Evolutionary conservation across 2,888 invertebrate genomes (phyloP), one percentile per base, ranked within the genome.

Genomic region (Ormyrus thymus): DNA sequence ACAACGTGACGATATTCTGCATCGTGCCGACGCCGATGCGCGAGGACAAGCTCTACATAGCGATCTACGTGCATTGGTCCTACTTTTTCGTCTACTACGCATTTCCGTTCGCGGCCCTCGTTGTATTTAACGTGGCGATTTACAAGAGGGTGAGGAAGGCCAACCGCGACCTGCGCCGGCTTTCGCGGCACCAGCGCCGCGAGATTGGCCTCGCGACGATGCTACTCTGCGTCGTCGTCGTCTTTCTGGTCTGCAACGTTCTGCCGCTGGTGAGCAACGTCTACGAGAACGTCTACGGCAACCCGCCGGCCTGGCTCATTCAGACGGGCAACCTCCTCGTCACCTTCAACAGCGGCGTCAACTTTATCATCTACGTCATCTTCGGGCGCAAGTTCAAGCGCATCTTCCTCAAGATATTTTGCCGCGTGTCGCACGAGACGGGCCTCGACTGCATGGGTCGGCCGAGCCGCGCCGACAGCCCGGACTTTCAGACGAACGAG

Each of bases 351-450:
- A 98, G 98, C 87, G 97, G 98, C 88, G 97, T 98, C 81, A 99
- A 99, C 91, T 98, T 99, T 90, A 94, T 99, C 83, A 97, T 99
- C 85, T 99, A 99, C 91, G 98, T 98, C 83, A 98, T 98, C 83
- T 98, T 98, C 90, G 98, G 98, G 1, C 97, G 98, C 89, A 98
- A 98, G 90, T 98, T 98, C 91, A 96, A 97, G 89, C 92, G 96
- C 81, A 93, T 97, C 83, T 97, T 97, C 90, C 91, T 96, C 83
- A 92, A 94, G 90, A 92, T 95, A 90, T 95, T 95, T 91, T 95
- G 95, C 90, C 94, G 93, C 7, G 68, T 73, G 7, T 72, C 75
- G 46, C 51, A 59, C 1, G 94, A 84, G 0, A 66, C 73, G 46
- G 80, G 80, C 6, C 65, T 80, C 10, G 72, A 79, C 62, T 75